Percentiles rank a stretch among this genome's conserved stretches.
Evolutionary conservation across 2,113 vertebrate genomes (phyloP).

Genomic region (Pseudorectes ferrugineus): DNA sequence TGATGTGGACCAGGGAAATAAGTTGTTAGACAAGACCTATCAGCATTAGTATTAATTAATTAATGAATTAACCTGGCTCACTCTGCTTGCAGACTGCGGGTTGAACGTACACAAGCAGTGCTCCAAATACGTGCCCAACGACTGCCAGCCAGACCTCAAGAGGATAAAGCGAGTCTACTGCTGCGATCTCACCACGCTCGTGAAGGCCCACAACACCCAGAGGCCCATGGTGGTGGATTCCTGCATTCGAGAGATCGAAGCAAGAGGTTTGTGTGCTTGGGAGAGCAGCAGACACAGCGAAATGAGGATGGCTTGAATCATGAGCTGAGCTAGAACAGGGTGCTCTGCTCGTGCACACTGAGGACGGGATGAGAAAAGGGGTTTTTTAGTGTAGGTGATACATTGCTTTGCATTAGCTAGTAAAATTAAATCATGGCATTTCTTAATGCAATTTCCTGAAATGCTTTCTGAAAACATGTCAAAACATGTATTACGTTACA

Average conservation of each 20-base stretch:
- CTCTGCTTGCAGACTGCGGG: slow-evolving; percentile 85
- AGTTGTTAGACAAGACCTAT: background rate
- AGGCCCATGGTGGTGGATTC: slow-evolving; percentile 97
- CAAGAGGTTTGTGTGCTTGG: slow-evolving; percentile 80
- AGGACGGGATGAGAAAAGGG: background rate
- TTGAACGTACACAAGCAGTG: slow-evolving; percentile 98
- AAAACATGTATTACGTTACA: background rate
- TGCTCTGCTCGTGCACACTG: background rate
- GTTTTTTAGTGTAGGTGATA: background rate
- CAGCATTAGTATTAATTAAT: background rate
- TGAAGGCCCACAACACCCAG: slow-evolving; percentile 92
- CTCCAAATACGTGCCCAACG: slow-evolving; percentile 93
- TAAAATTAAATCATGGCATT: slow-evolving; percentile 13
- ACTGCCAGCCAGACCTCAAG: slow-evolving; percentile 96
- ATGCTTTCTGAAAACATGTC: slow-evolving; percentile 40
- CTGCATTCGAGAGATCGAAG: slow-evolving; percentile 94
- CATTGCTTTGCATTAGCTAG: background rate
- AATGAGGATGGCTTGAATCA: background rate
- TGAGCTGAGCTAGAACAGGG: accelerated
- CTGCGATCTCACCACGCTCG: slow-evolving; percentile 94
- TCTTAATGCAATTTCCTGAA: slow-evolving; percentile 5
- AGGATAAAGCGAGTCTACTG: slow-evolving; percentile 96
- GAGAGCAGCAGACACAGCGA: background rate
- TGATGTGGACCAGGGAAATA: background rate
- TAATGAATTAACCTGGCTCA: background rate